These are phyloP conservation scores for Scolopax rusticola DNA, from an alignment of 2,797 vertebrate genomes.

Conservation along the genomic window DNA sequence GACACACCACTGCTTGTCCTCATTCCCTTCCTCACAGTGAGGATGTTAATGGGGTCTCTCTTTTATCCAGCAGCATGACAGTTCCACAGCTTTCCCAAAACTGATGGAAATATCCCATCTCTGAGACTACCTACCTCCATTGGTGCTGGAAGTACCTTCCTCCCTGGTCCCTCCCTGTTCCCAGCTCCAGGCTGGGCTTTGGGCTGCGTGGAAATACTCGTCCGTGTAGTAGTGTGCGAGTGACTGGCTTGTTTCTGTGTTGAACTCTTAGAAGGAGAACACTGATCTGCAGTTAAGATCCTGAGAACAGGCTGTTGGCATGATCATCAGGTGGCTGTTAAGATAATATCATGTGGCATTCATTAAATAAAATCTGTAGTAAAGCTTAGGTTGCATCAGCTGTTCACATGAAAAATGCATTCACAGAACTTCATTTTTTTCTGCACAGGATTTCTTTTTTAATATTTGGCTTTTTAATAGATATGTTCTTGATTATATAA, in stretches of 20 bases:
- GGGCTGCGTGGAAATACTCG: neutral
- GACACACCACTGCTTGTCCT: rapidly evolving
- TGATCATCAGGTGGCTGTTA: slow-evolving; percentile 2
- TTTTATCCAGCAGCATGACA: neutral
- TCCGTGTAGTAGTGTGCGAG: rapidly evolving
- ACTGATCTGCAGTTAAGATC: neutral
- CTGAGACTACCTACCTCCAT: neutral
- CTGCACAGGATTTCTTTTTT: neutral
- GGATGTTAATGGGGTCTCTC: rapidly evolving
- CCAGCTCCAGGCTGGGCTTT: rapidly evolving
- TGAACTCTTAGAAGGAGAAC: neutral
- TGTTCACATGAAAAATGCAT: neutral
- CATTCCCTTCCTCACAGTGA: neutral
- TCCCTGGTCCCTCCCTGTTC: neutral
- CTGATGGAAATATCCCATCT: neutral
- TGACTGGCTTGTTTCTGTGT: neutral
- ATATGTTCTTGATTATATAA: neutral
- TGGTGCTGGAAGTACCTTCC: rapidly evolving
- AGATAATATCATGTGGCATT: neutral
- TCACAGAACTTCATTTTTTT: neutral
- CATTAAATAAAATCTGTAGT: slow-evolving; percentile 29
- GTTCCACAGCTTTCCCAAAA: neutral
- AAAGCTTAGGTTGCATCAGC: neutral
- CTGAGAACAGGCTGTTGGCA: neutral
- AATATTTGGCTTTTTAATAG: neutral